Conservation (phyloP, 2,888 invertebrate genomes). For the Chorisops tibialis region DNA sequence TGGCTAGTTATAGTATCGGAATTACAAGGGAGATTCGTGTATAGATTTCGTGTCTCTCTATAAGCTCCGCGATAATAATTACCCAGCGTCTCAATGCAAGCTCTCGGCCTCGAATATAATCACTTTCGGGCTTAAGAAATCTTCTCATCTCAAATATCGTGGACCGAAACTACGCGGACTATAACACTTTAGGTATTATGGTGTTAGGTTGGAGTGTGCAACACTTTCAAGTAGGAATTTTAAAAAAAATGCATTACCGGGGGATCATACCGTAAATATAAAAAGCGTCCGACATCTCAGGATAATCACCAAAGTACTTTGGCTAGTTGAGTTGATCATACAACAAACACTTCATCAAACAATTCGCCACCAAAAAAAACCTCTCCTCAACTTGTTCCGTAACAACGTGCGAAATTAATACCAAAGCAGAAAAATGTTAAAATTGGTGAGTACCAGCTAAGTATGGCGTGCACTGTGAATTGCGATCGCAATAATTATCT, state of each 20-base stretch:
- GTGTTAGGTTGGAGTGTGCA: conserved; percentile 3
- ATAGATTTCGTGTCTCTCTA: too few species aligned
- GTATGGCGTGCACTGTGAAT: neutral
- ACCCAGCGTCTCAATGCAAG: neutral
- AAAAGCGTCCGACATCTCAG: conserved; percentile 12
- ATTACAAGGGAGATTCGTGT: too few species aligned
- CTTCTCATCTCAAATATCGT: conserved; percentile 8
- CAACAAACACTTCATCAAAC: too few species aligned
- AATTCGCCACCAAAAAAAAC: neutral
- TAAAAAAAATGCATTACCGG: conserved; percentile 6
- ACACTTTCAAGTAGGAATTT: conserved; percentile 7
- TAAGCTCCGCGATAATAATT: too few species aligned
- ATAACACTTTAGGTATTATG: neutral
- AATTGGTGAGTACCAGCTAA: conserved; percentile 24
- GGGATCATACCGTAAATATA: conserved; percentile 16
- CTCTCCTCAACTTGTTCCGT: conserved; percentile 2
- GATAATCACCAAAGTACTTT: conserved; percentile 20
- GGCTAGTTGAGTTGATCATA: neutral
- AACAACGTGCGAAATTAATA: conserved; percentile 14
- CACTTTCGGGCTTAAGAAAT: conserved; percentile 16
- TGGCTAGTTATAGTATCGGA: too few species aligned
- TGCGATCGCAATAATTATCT: too few species aligned
- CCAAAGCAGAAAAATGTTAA: conserved; percentile 23
- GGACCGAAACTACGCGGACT: neutral
- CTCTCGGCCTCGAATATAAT: conserved; percentile 10